Evolutionary conservation across 1,140 invertebrate genomes (phyloP).

Genomic region (Lanistes nyassanus): DNA sequence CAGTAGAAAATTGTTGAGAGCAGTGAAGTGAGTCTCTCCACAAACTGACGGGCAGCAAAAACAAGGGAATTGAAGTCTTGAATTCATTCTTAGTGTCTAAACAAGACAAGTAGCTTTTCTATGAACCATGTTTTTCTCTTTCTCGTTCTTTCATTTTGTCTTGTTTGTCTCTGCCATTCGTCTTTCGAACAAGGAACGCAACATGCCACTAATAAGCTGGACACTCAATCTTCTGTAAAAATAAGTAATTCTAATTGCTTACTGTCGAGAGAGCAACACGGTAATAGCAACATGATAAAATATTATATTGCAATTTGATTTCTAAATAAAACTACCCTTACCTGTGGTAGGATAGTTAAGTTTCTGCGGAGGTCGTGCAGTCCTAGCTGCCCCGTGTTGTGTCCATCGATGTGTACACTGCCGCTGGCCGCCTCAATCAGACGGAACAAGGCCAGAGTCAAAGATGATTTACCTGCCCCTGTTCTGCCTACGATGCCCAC

Average conservation of each 20-base stretch:
- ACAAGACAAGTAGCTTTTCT: neutral
- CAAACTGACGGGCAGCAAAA: too few species aligned
- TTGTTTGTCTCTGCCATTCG: too few species aligned
- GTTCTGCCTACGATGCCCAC: too few species aligned
- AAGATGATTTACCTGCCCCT: too few species aligned
- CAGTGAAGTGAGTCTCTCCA: too few species aligned
- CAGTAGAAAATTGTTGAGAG: neutral
- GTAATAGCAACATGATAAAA: neutral
- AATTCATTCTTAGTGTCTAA: neutral
- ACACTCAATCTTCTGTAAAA: too few species aligned
- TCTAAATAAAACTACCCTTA: neutral
- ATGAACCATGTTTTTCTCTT: neutral
- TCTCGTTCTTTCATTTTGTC: neutral
- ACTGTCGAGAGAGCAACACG: neutral
- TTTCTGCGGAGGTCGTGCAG: slow-evolving; percentile 47
- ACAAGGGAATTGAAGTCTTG: neutral
- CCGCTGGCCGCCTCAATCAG: too few species aligned
- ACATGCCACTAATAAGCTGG: too few species aligned
- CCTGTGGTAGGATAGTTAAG: slow-evolving; percentile 41
- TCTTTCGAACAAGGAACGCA: too few species aligned
- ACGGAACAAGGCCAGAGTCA: too few species aligned
- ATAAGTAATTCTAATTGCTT: neutral
- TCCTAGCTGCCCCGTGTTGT: slow-evolving; percentile 37
- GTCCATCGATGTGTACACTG: slow-evolving; percentile 2
- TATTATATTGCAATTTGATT: neutral